A percentile compares a stretch with the other conserved stretches of the same genome.
Conservation (phyloP, 2,113 vertebrate species). For the Hippocampus guttulatus region DNA sequence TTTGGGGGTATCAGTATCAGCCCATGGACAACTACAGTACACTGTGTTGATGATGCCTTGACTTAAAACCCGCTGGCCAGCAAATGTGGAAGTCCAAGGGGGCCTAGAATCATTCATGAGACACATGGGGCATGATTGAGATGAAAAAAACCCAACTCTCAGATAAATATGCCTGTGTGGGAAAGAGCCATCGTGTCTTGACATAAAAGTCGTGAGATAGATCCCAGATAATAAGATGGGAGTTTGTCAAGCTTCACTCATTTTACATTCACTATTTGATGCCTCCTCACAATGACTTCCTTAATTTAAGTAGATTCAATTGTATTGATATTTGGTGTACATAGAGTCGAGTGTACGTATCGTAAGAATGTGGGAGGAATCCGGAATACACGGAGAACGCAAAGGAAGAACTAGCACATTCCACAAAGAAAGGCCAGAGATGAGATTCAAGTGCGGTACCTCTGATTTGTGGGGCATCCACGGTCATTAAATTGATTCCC, state of each 20-base stretch:
- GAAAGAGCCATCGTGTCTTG: constrained; percentile 12
- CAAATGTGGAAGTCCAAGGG: constrained; percentile 33
- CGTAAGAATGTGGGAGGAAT: background rate
- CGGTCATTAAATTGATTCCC: background rate
- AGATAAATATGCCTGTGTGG: background rate
- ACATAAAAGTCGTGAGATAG: background rate
- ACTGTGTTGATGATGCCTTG: constrained; percentile 57
- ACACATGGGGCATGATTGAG: constrained; percentile 13
- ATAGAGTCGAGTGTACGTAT: background rate
- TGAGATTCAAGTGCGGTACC: background rate
- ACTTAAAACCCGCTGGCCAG: constrained; percentile 41
- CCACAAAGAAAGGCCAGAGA: background rate
- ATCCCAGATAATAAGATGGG: background rate
- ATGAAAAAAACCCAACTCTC: too few species aligned
- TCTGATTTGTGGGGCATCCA: background rate
- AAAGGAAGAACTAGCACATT: background rate
- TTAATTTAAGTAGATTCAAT: background rate
- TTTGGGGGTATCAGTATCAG: constrained; percentile 64
- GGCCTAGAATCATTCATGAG: constrained; percentile 26
- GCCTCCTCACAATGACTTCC: background rate
- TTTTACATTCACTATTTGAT: background rate
- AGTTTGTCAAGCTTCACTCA: background rate
- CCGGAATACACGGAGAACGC: background rate
- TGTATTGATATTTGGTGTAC: too few species aligned
- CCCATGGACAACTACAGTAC: constrained; percentile 37